Base-by-base conservation (phyloP, 1,140 invertebrate species). In the Penaeus vannamei region DNA sequence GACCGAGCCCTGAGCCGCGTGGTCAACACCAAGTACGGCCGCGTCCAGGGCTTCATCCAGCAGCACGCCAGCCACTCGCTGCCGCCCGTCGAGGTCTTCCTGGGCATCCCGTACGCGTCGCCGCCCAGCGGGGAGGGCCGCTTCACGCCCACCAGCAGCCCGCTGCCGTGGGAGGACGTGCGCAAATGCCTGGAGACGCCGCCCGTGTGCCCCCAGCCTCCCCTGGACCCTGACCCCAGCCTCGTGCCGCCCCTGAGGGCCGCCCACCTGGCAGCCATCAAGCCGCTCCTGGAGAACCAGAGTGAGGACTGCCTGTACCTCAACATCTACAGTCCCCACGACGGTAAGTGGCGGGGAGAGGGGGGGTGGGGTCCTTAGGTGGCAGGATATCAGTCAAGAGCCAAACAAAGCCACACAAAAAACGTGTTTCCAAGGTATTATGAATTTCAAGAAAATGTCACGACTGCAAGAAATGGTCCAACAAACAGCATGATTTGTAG, bases 301-400 rank as follows among this genome's bases (percentile, higher is more conserved):
- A 97, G 96, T 91, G 98, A 99, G 94, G 98, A 99, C 94, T 99
- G 98, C 93, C 95, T 99, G 60, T 99, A 98, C 93, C 94, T 99
- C 91, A 99, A 99, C 93, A 97, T 99, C 92, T 99, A 98, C 93
- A 96, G 97, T 12, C 98, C 98, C 69, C 96, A 96, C 91, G 96
- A 97, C 96, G 97, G 98, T 98, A 95, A 93, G 93, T 90, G 23
- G 20, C 17, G 66, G 53, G 10, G 3, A 46, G 3, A 46, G 53
- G 53, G 53, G 12, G 8, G 0, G 14, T 2, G 46, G 46, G 14
- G 10, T 10, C 46, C 8, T 53, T 12, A 53, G 46, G 0, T 0
- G 3, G 3, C 3, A 1, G 14, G 10, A 0, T 53, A 53, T 53
- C 53, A 53, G 1, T 14, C 17, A 12, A 46, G 3, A 5, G 53